Evolutionary conservation across 2,888 invertebrate genomes (phyloP).

Genomic region (Drosophila fulvimacula): DNA sequence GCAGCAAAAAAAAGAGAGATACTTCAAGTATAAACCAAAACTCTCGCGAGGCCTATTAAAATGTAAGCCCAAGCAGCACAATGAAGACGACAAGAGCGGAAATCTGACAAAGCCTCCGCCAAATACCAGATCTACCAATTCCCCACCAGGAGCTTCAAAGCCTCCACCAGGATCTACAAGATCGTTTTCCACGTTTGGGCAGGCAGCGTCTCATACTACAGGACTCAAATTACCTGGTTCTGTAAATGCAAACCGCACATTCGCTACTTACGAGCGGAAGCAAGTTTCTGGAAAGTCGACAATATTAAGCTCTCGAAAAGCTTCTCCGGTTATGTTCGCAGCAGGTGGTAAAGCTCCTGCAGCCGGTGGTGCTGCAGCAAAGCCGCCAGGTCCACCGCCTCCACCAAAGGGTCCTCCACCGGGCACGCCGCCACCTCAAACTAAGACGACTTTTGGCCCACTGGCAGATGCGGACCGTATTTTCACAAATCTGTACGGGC

Average conservation of each 20-base stretch:
- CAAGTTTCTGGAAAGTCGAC: not conserved
- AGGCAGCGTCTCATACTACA: not conserved
- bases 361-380: slow-evolving; percentile 5
- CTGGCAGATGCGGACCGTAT: slow-evolving; percentile 96
- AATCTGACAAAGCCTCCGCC: not conserved
- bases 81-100: not conserved
- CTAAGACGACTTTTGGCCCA: slow-evolving; percentile 85
- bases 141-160: not conserved
- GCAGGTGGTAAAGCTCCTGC: not conserved
- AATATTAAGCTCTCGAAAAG: not conserved
- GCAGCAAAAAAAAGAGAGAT: not conserved
- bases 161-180: not conserved
- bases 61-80: not conserved
- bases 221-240: not conserved
- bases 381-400: slow-evolving; percentile 18
- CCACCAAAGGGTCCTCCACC: slow-evolving; percentile 81
- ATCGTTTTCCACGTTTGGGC: slow-evolving; percentile 14
- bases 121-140: not conserved
- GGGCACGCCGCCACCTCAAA: slow-evolving; percentile 86
- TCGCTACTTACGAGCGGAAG: not conserved
- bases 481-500: slow-evolving; percentile 98
- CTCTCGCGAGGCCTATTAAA: not conserved
- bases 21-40: not conserved
- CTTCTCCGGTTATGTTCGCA: too few relatives aligned
- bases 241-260: not conserved